Base-by-base conservation (phyloP, 1,140 invertebrate species). In the Geopemphigus sp. region DNA sequence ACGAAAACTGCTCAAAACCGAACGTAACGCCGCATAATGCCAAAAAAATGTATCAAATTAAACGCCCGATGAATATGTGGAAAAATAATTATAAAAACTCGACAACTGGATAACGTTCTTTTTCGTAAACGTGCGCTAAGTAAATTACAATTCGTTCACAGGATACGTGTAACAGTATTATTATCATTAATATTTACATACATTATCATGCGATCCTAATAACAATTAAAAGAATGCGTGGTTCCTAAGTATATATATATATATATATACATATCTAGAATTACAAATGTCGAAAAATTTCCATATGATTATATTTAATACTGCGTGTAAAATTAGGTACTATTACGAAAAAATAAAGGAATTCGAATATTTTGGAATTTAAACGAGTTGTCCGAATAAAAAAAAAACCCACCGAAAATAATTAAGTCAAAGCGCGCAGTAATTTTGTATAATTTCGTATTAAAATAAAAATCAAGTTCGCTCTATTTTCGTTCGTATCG, bases 171-270 rank as follows among this genome's bases (percentile, higher is more conserved):
- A 50, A 68, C n/a, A n/a, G n/a, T n/a, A n/a, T n/a, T n/a, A n/a
- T n/a, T n/a, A n/a, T n/a, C n/a, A n/a, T 24, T 68, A 50, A 24
- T 64, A 50, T 68, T 68, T 68, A 68, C 39, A 68, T 68, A 26
- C 24, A 17, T 68, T 68, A 68, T 68, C 45, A 68, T 68, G 45
- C 15, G 39, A 68, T 26, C 50, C 45, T 68, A 68, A 68, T 50
- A 50, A 68, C 66, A 68, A 68, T 68, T 26, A 47, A 68, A 68
- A 14, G 22, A 68, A 50, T 22, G 22, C n/a, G 66, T 68, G 39
- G 66, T 47, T 68, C 66, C 47, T 50, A 39, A 50, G 50, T 50
- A 22, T 47, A 22, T 15, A 26, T 68, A 39, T 5, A 19, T 63
- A 66, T 39, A 50, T 68, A 39, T 68, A 32, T 68, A 39, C 45